phyloP scores from a whole-genome alignment of 2,797 vertebrate species.

The Cryptoblepharus egeriae region DNA sequence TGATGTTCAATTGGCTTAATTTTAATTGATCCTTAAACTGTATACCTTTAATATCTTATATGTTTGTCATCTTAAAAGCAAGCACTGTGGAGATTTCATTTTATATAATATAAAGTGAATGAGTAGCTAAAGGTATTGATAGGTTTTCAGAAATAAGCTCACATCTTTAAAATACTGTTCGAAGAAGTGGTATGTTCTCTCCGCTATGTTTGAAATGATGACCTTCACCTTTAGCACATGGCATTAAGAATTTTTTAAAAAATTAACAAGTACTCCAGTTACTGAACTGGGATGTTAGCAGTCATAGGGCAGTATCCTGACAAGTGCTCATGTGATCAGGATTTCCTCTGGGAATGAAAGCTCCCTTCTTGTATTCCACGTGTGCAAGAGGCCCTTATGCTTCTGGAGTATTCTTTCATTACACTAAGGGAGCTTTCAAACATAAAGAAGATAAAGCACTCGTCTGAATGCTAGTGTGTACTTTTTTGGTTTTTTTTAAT shows the following conservation, averaged over 20 bases:
- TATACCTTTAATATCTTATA: background rate
- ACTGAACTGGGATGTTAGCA: background rate
- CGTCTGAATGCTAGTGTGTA: no score
- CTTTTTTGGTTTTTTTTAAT: no score
- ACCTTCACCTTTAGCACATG: background rate
- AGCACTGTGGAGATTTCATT: background rate
- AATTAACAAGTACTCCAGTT: background rate
- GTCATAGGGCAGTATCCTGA: background rate
- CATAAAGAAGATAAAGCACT: no score
- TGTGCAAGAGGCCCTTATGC: no score
- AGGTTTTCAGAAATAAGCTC: background rate
- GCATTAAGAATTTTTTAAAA: background rate
- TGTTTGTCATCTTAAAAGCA: slow-evolving; percentile 5
- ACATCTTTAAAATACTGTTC: background rate
- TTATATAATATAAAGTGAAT: background rate
- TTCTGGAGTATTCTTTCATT: no score
- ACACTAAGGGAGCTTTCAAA: no score
- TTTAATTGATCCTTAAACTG: background rate
- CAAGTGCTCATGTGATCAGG: slow-evolving; percentile 1
- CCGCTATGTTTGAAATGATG: background rate
- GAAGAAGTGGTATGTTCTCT: background rate
- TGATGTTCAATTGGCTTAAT: background rate
- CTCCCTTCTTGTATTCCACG: no score
- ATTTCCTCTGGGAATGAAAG: no score
- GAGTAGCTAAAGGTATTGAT: background rate